Base-by-base conservation (phyloP, 1,140 invertebrate species). In the Pararge aegeria region DNA sequence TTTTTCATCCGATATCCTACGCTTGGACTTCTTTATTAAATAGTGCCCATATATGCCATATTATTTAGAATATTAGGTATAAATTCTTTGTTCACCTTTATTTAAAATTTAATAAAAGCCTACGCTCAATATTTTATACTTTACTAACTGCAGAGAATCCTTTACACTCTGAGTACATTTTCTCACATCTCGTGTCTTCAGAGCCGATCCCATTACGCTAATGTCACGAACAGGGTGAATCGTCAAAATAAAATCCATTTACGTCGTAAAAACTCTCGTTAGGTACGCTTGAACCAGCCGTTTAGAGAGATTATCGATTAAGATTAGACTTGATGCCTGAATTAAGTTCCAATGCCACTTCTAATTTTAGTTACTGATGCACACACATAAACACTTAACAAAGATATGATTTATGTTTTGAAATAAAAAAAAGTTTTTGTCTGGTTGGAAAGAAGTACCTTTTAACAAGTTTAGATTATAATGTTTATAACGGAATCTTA, bases 1-100 rank as follows among this genome's bases (percentile, higher is more conserved):
- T 63, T 63, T 53, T 54, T 56, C 59, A 53, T 53, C 29, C 55
- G 29, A 46, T 57, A 57, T 57, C 61, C 20, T 55, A 13, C n/a
- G 20, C 34, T 61, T 61, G 9, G 27, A 34, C 10, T 54, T 40
- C 42, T 55, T 38, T 61, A 61, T 61, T 61, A 61, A 61, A 61
- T 61, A 55, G 5, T 54, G 30, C 30, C 38, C 52, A 55, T 55
- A 38, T 44, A 46, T 9, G n/a, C n/a, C n/a, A n/a, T n/a, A n/a
- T n/a, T n/a, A n/a, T n/a, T n/a, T n/a, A n/a, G n/a, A n/a, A n/a
- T n/a, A n/a, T n/a, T n/a, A n/a, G n/a, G n/a, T n/a, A n/a, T n/a
- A n/a, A n/a, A n/a, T n/a, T n/a, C n/a, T n/a, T n/a, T n/a, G n/a
- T n/a, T n/a, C n/a, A n/a, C n/a, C n/a, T n/a, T n/a, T n/a, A n/a